phyloP scores from a whole-genome alignment of 2,888 invertebrate genomes.

The Rhorus exstirpatorius region DNA sequence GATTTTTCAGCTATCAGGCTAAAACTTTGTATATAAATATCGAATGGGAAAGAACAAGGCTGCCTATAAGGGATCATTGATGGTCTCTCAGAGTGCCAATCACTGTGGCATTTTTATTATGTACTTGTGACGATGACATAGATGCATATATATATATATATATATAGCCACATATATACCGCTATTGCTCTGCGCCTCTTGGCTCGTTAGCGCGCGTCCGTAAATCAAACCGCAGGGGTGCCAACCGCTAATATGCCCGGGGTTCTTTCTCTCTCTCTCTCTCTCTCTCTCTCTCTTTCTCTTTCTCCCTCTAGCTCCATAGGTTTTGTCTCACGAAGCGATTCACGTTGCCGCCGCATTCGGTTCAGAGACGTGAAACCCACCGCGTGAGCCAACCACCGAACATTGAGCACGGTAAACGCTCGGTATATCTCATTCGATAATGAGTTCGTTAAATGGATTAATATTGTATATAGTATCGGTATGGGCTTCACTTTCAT shows the following conservation, averaged over 20 bases:
- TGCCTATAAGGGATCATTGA: slow-evolving; percentile 41
- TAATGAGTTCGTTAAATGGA: slow-evolving; percentile 85
- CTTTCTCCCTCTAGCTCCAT: too few relatives aligned
- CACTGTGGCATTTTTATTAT: slow-evolving; percentile 28
- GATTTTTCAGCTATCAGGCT: too few relatives aligned
- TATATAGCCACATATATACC: slow-evolving; percentile 18
- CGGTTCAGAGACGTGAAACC: slow-evolving; percentile 58
- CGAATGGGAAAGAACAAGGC: slow-evolving; percentile 58
- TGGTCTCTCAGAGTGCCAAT: slow-evolving; percentile 36
- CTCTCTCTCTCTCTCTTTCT: slow-evolving; percentile 38
- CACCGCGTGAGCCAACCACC: slow-evolving; percentile 67
- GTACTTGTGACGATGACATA: slow-evolving; percentile 66
- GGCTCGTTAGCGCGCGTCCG: slow-evolving; percentile 84
- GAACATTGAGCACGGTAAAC: slow-evolving; percentile 81
- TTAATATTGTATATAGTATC: slow-evolving; percentile 78
- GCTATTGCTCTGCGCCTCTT: slow-evolving; percentile 70
- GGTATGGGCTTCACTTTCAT: slow-evolving; percentile 32
- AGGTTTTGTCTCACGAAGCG: slow-evolving; percentile 29
- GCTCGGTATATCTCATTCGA: slow-evolving; percentile 84
- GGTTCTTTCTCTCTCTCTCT: slow-evolving; percentile 68
- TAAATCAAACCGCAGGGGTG: slow-evolving; percentile 85
- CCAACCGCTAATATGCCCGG: slow-evolving; percentile 84
- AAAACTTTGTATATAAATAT: too few relatives aligned
- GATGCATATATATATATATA: slow-evolving; percentile 29
- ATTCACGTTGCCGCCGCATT: slow-evolving; percentile 57